Percentiles rank a stretch among this genome's conserved stretches.
These are phyloP conservation scores for Paratilapia polleni DNA, from an alignment of 2,113 vertebrate genomes.

Conservation along the genomic window DNA sequence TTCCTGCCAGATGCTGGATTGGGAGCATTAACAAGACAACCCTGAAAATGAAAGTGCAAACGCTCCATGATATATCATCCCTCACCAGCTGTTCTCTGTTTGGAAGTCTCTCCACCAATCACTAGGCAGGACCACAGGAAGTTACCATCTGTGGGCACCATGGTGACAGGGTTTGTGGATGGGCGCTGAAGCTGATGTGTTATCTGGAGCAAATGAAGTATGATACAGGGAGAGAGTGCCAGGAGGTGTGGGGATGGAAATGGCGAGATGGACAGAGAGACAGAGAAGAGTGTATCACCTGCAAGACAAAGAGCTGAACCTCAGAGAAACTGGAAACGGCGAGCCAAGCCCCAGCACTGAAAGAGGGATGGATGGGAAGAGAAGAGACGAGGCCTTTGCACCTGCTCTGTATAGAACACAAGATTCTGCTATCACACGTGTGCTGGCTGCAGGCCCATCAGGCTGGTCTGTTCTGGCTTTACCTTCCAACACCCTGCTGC, in stretches of 20 bases:
- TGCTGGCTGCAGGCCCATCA: slow-evolving; percentile 64
- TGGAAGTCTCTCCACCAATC: slow-evolving; percentile 75
- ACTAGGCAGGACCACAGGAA: slow-evolving; percentile 72
- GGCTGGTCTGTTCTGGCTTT: slow-evolving; percentile 52
- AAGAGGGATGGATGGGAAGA: slow-evolving; percentile 33
- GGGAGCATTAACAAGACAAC: slow-evolving; percentile 75
- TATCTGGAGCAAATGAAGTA: slow-evolving; percentile 67
- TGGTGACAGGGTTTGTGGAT: slow-evolving; percentile 67
- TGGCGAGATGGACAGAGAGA: slow-evolving; percentile 38
- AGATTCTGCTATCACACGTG: slow-evolving; percentile 58
- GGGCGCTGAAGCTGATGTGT: slow-evolving; percentile 60
- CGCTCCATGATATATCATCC: slow-evolving; percentile 75
- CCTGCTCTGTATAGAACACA: slow-evolving; percentile 62
- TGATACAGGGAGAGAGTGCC: slow-evolving; percentile 5
- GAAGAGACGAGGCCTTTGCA: slow-evolving; percentile 55
- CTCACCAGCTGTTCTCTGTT: slow-evolving; percentile 77
- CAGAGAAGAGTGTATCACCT: slow-evolving; percentile 11
- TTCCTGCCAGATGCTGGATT: slow-evolving; percentile 79
- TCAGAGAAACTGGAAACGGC: slow-evolving; percentile 4
- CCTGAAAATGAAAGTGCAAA: slow-evolving; percentile 78
- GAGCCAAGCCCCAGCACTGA: slow-evolving; percentile 25
- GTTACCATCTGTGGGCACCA: slow-evolving; percentile 75
- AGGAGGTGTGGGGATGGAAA: slow-evolving; percentile 28
- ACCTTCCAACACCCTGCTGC: slow-evolving; percentile 53
- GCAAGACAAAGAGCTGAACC: slow-evolving; percentile 47